These are phyloP conservation scores for Steatornis caripensis DNA, from an alignment of 2,113 vertebrate species.

Conservation along the genomic window DNA sequence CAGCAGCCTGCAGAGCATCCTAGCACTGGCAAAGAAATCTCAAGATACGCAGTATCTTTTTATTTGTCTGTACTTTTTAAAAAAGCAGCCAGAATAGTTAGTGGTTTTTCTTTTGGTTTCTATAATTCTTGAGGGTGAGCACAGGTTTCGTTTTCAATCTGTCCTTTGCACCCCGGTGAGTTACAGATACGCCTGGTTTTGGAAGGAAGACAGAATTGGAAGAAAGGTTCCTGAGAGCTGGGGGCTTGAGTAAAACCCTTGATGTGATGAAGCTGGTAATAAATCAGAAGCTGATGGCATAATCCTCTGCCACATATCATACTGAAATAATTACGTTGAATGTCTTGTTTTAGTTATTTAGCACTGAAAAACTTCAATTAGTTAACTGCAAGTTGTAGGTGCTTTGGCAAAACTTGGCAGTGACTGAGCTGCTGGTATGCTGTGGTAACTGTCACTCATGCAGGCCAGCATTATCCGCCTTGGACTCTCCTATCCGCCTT, in stretches of 20 bases:
- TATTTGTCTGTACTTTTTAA: neutral
- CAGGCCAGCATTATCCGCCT: neutral
- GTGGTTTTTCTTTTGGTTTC: neutral
- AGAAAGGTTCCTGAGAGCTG: neutral
- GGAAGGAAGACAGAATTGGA: neutral
- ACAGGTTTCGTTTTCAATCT: neutral
- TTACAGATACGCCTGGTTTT: neutral
- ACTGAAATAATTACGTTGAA: neutral
- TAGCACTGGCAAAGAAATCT: neutral
- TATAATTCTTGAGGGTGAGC: neutral
- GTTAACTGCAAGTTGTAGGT: neutral
- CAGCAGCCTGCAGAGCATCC: neutral
- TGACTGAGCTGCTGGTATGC: neutral
- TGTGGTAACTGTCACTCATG: rapidly evolving
- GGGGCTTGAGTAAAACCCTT: neutral
- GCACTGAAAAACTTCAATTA: neutral
- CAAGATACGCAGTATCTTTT: neutral
- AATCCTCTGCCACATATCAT: neutral
- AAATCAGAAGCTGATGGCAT: neutral
- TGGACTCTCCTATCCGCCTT: neutral
- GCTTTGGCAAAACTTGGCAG: neutral
- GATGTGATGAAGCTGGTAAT: neutral
- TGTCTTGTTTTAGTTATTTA: neutral
- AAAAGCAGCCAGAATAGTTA: neutral
- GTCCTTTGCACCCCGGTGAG: neutral